Evolutionary conservation across 2,113 vertebrate species (phyloP), one percentile per base, ranked within the genome.

Genomic region (Syrrhaptes paradoxus): DNA sequence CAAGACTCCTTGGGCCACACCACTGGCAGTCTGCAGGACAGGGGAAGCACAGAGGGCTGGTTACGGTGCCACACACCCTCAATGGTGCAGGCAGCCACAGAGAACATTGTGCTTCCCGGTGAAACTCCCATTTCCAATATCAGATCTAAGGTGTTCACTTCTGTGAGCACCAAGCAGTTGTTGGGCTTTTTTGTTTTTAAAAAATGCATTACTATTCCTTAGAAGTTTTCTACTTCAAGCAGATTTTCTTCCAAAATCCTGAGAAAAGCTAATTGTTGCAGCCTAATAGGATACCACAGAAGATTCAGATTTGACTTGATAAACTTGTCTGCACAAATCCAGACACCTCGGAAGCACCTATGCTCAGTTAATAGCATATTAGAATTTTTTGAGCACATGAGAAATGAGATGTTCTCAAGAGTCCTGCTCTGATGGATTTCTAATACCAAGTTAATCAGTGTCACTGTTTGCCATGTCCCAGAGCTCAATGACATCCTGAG

Each of bases 11-110:
- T 10, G 29, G 46, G 57, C 55, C n/a, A 51, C 4, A 0, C 11
- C 3, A 51, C 10, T 1, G 0, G 15, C n/a, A 32, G 32, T 4
- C 28, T 31, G 74, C 43, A 24, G 49, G 17, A 7, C 17, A 4
- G 43, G 45, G 34, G 28, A 51, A 22, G 45, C 43, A 36, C 6
- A 7, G 29, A 45, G 15, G 1, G 19, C 22, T 13, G 4, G 14
- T 3, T 11, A 26, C 51, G 13, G 25, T 45, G 36, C 55, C n/a
- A 29, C 32, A 57, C 19, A 5, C 9, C 18, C 48, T 12, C 31
- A 1, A 0, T 3, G 28, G 26, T 5, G 26, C 21, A 26, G 45
- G 45, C 55, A 68, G 43, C 72, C 72, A 31, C 26, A 7, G 32
- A 28, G 46, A 77, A 45, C 9, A 20, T 3, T 1, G 2, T 24